These are phyloP conservation scores for Taenioides sp. DNA, from an alignment of 2,797 vertebrate species.

Conservation along the genomic window DNA sequence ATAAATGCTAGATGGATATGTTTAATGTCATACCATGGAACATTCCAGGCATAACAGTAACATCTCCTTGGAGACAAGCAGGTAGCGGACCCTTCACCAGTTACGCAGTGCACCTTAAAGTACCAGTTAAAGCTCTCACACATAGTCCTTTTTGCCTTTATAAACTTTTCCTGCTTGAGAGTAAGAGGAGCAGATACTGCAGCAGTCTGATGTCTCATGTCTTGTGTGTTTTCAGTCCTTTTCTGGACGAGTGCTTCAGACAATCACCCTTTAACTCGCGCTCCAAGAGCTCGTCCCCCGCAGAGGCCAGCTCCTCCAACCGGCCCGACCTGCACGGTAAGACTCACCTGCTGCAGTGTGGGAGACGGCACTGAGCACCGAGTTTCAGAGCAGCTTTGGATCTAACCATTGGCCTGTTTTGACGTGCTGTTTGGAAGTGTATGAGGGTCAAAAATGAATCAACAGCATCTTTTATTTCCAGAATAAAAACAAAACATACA, in stretches of 20 bases:
- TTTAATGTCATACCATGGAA: no score
- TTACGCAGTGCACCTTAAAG: no score
- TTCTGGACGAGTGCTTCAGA: slow-evolving; percentile 97
- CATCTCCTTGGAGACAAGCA: no score
- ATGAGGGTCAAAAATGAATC: neutral
- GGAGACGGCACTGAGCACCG: neutral
- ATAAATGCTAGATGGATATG: no score
- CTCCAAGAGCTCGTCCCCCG: slow-evolving; percentile 92
- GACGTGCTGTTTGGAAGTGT: neutral
- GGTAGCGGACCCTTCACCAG: no score
- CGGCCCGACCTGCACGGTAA: slow-evolving; percentile 86
- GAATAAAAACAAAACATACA: neutral
- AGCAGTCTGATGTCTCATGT: slow-evolving; percentile 39
- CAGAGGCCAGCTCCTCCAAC: slow-evolving; percentile 85
- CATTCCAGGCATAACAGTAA: no score
- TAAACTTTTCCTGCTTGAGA: neutral
- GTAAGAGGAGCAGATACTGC: neutral
- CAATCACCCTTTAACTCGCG: slow-evolving; percentile 96
- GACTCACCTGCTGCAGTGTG: neutral
- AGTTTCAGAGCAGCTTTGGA: neutral
- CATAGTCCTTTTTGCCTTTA: neutral
- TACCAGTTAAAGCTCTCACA: neutral
- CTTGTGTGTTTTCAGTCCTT: slow-evolving; percentile 81
- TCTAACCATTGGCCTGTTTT: neutral
- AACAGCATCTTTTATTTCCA: neutral